Evolutionary conservation across 2,113 vertebrate species (phyloP), one percentile per base, ranked within the genome.

Genomic region (Tichodroma muraria): DNA sequence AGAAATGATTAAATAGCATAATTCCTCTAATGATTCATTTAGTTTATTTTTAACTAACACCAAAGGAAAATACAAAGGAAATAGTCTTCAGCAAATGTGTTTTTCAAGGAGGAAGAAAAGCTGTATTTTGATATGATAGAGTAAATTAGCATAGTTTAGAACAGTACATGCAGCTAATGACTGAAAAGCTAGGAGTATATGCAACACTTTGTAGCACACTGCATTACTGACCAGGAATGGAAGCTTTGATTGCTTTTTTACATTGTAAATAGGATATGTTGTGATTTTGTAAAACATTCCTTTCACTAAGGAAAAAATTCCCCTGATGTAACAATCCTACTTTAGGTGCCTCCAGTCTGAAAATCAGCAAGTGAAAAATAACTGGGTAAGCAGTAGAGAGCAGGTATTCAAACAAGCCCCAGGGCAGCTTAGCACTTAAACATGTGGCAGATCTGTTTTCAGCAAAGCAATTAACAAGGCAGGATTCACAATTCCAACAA

Each of bases 21-120:
- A 95, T 83, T 95, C 76, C 44, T 86, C 65, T 88, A 93, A 95
- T 68, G 79, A 95, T 75, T 96, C 71, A 94, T 80, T 85, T 78
- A 64, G 72, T 88, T 95, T 96, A 95, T 94, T 96, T 95, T 95
- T 93, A 96, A 95, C 91, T 80, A 94, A 80, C 82, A 76, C 64
- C 56, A 75, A 93, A 94, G 49, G 57, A 94, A 96, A 93, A 94
- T 57, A 93, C 30, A 93, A 91, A 92, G 63, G 54, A 94, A 94
- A n/a, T 35, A 73, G 86, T 95, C 61, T 90, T 93, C 56, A 75
- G 53, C 31, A 95, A 70, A 78, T 6, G 4, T 70, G 49, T 90
- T 88, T 94, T 80, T 69, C 45, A 91, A 77, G 37, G 37, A 77
- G 52, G 47, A 90, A 90, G 30, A 91, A 83, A 84, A 75, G 24